A percentile compares a stretch with the other conserved stretches of the same genome.
phyloP scores from a whole-genome alignment of 64 coral and sea anemone species.

The Dendrophyllia cribrosa region DNA sequence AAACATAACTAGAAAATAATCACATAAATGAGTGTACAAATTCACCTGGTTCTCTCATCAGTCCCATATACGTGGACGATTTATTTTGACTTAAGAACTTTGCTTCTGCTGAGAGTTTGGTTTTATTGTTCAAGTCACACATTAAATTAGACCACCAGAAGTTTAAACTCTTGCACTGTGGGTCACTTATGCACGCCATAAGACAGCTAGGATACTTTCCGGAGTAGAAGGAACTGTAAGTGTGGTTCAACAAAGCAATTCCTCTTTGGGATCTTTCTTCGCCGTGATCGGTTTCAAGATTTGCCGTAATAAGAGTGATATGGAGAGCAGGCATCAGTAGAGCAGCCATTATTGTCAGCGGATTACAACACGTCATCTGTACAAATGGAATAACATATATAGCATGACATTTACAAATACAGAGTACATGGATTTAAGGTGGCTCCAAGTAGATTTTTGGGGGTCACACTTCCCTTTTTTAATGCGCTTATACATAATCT shows the following conservation, averaged over 20 bases:
- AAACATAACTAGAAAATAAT: background rate
- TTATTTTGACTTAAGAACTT: background rate
- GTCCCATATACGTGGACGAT: background rate
- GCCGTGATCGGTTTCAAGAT: background rate
- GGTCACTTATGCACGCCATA: background rate
- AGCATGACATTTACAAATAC: too few relatives aligned
- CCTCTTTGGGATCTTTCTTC: too few relatives aligned
- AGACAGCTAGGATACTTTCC: background rate
- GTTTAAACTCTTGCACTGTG: conserved; percentile 4
- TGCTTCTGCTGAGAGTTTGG: background rate
- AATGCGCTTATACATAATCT: too few relatives aligned
- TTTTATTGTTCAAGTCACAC: background rate
- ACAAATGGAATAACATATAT: too few relatives aligned
- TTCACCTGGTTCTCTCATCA: conserved; percentile 7
- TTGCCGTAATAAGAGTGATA: too few relatives aligned
- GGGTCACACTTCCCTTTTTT: too few relatives aligned
- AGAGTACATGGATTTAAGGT: too few relatives aligned
- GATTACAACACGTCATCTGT: too few relatives aligned
- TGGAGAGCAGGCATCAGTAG: too few relatives aligned
- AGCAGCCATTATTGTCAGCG: too few relatives aligned
- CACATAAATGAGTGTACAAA: background rate
- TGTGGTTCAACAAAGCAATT: too few relatives aligned
- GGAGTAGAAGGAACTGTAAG: background rate
- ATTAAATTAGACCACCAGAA: background rate
- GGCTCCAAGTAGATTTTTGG: too few relatives aligned